These are phyloP conservation scores for Notospermus geniculatus DNA, from an alignment of 1,140 invertebrate species.

Conservation along the genomic window DNA sequence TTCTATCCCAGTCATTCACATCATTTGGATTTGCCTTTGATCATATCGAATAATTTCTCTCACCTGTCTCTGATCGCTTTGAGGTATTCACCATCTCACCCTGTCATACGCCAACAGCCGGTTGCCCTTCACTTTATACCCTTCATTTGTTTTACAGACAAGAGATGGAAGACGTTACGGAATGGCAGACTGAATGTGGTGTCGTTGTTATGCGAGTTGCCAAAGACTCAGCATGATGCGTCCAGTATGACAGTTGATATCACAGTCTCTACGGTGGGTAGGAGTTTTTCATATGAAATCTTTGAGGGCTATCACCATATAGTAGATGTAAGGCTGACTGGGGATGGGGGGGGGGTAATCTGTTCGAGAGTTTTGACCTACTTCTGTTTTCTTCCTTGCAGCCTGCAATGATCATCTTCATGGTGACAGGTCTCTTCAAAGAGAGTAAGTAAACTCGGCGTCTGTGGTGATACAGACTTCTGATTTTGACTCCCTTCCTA, in stretches of 20 bases:
- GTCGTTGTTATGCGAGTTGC: not conserved
- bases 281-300: no score
- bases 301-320: not conserved
- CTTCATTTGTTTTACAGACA: not conserved
- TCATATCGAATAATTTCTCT: no score
- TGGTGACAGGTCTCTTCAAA: conserved; percentile 2
- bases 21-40: no score
- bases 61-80: no score
- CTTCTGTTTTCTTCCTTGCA: not conserved
- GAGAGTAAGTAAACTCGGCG: conserved; percentile 3
- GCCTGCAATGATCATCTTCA: conserved; percentile 4
- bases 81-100: no score
- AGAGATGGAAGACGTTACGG: not conserved
- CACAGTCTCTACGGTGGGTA: not conserved
- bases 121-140: no score
- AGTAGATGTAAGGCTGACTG: not conserved
- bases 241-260: not conserved
- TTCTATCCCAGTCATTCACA: no score
- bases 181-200: conserved; percentile 7
- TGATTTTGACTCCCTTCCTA: no score
- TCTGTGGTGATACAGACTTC: no score
- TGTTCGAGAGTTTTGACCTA: no score
- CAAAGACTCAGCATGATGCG: conserved; percentile 7
- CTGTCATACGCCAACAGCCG: no score
- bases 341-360: not conserved